These are phyloP conservation scores for Colletes collaris DNA, from an alignment of 2,888 invertebrate species.

Conservation along the genomic window DNA sequence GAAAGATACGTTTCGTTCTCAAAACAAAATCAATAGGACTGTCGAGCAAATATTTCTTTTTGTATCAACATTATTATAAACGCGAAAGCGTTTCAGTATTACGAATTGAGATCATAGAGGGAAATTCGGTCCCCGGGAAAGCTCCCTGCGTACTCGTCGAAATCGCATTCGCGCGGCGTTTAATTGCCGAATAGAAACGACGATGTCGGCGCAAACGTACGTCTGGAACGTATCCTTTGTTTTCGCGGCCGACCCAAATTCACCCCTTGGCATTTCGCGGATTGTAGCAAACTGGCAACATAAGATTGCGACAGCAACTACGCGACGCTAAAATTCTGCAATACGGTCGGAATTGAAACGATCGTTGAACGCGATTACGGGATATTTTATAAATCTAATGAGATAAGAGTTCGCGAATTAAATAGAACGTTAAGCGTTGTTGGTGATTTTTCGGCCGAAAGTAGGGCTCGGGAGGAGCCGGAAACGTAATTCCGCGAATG, in stretches of 20 bases:
- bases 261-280: neutral
- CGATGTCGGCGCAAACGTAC: neutral
- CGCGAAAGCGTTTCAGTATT: neutral
- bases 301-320: neutral
- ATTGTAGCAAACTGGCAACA: neutral
- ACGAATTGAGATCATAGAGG: neutral
- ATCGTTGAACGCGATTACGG: neutral
- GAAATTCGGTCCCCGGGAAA: slow-evolving; percentile 2
- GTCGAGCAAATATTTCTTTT: no score
- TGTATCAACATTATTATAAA: no score
- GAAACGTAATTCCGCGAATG: slow-evolving; percentile 23
- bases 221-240: slow-evolving; percentile 3
- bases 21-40: no score
- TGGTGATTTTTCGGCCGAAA: neutral
- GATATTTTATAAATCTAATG: neutral
- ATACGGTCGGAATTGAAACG: neutral
- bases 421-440: neutral
- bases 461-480: neutral
- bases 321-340: no score
- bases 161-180: slow-evolving; percentile 32
- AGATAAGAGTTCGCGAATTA: no score
- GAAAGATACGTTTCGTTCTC: no score
- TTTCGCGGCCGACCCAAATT: slow-evolving; percentile 12
- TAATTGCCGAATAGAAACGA: slow-evolving; percentile 46
- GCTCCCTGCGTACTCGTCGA: slow-evolving; percentile 2